Evolutionary conservation across 2,888 invertebrate species (phyloP), one percentile per base, ranked within the genome.

Genomic region (Cheilosia scutellata): DNA sequence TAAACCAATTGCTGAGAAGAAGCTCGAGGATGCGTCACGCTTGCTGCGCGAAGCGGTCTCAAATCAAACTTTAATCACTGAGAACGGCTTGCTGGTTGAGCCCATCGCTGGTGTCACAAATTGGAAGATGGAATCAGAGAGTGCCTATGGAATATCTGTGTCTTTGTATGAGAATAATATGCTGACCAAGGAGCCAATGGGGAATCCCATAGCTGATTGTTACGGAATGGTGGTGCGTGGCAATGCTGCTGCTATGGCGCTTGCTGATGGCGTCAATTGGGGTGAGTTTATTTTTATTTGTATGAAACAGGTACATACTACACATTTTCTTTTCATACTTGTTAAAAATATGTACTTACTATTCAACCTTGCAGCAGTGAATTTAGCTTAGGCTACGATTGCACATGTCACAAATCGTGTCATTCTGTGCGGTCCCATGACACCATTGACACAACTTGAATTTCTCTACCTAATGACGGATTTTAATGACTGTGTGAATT

Each of bases 211-310:
- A 87, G 97, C 97, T 16, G 97, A 97, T 93, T 96, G 97, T 89
- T 97, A 96, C 93, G 97, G 96, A 0, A 93, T 97, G 82, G 95
- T 95, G 44, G 94, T 94, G 4, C 93, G 95, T 63, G 93, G 93
- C n/a, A 96, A 97, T 93, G 96, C 95, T 83, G 95, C 96, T 16
- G 94, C 97, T 76, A 93, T 97, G 91, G 96, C 96, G 13, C 94
- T 98, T 76, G 97, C 97, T 3, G 97, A 97, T 93, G 97, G 97
- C 29, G 97, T 97, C 2, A 97, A 98, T 92, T 98, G 97, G 97
- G 97, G 97, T 92, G 90, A 90, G 90, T 83, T 87, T 47, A 33
- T 40, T 44, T n/a, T n/a, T 44, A 2, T 16, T 4, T 6, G 2
- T 0, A 16, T 5, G 0, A 16, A 5, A 44, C 1, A 0, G 0